Evolutionary conservation across 2,797 vertebrate species (phyloP), one percentile per base, ranked within the genome.

Genomic region (Tenualosa thibaudeaui): DNA sequence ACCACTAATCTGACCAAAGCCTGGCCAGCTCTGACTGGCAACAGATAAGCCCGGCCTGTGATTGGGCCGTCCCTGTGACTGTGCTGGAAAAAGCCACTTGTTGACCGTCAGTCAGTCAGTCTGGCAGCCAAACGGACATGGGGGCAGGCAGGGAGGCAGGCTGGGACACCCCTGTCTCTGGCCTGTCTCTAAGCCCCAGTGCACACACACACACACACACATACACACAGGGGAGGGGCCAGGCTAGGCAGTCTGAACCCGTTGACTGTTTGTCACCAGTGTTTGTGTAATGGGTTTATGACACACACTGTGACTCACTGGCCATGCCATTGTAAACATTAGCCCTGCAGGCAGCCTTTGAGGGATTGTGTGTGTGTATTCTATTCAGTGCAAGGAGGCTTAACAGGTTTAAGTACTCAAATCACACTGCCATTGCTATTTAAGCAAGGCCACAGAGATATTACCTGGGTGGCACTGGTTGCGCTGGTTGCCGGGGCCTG

Each of bases 261-360:
- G 90, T 86, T 90, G 87, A 86, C 87, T 84, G 88, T 86, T 81
- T 84, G 84, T 83, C 58, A 46, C 81, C 53, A 53, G 81, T 50
- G 56, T 81, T 81, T 81, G 82, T 71, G 82, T 90, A 89, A 89
- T 88, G 89, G 84, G 85, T 91, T 89, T 87, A 86, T 84, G 87
- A 88, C 86, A 90, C 83, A 85, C 37, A 15, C 85, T 88, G 82
- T 68, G 82, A 89, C 86, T 87, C 26, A 6, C 84, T 88, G 87
- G 81, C 90, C 89, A 88, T 89, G 88, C 89, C 84, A 83, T 86
- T 88, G 87, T 91, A 88, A 91, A 87, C 87, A 87, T 82, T 5
- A 86, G 88, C 87, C 88, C 90, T 88, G 89, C 86, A 88, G 88
- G 90, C 86, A 88, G 90, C 90, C 90, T 89, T 88, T 84, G 68